Base-by-base conservation (phyloP, 2,113 vertebrate species). In the Xiphophorus hellerii region DNA sequence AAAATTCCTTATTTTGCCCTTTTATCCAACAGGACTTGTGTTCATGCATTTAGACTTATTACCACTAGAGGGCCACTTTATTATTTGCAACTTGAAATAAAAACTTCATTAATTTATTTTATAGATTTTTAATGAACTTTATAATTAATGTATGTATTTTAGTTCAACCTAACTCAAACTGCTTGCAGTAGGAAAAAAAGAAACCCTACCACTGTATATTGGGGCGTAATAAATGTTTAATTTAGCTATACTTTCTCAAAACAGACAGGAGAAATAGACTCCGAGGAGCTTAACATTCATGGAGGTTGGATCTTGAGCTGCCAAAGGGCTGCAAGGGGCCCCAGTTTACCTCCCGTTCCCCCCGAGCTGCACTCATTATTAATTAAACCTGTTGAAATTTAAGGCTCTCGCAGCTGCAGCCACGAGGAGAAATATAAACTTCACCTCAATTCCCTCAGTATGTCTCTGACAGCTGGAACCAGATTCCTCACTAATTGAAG, bases 371-470 rank as follows among this genome's bases (percentile, higher is more conserved):
- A 0, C 64, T 78, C 71, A 68, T 82, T 28, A 71, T 62, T 71
- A 84, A 84, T 84, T 79, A 77, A 84, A 79, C 31, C 5, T 25
- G 68, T 44, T 70, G 73, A 65, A 62, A 69, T 81, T 74, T 61
- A 75, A 71, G 60, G 42, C 79, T 72, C 54, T 71, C 60, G 64
- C 37, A 31, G 54, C 71, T 71, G 71, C 67, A 27, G 77, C 76
- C n/a, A 48, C 0, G 6, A 48, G 71, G 63, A 69, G 42, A 78
- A 84, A 73, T 66, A 70, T 69, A 74, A 82, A 77, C 62, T 73
- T 82, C 62, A 29, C 77, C 69, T 75, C 71, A 60, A 27, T 51
- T 51, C 79, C 65, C 22, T n/a, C 66, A n/a, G n/a, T 10, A 27
- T 37, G 64, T 29, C 65, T 77, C 60, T 35, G 75, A 83, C 78